These are phyloP conservation scores for Boleophthalmus pectinirostris DNA, from an alignment of 2,113 vertebrate species.

Conservation along the genomic window DNA sequence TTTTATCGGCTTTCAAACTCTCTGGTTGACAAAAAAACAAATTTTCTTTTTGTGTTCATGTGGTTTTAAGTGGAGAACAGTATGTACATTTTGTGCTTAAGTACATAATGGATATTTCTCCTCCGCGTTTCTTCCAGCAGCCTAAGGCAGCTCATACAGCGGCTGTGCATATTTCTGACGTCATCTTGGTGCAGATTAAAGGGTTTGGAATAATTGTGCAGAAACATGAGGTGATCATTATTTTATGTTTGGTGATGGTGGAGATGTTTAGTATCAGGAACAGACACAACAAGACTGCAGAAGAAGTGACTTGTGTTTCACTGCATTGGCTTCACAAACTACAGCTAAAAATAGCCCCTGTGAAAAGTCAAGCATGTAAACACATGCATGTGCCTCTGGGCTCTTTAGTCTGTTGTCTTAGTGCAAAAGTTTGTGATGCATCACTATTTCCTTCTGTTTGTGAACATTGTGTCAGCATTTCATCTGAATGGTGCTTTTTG, in stretches of 20 bases:
- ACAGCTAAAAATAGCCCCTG: conserved; percentile 59
- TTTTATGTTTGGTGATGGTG: neutral
- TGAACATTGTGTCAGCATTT: neutral
- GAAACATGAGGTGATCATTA: neutral
- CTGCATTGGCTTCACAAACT: conserved; percentile 50
- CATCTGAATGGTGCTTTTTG: neutral
- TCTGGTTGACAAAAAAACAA: neutral
- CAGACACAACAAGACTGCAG: too few species aligned
- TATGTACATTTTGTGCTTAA: neutral
- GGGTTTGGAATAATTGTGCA: neutral
- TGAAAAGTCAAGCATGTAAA: conserved; percentile 36
- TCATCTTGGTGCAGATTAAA: neutral
- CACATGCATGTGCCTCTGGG: conserved; percentile 41
- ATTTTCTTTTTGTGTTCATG: neutral
- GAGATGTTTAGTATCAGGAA: too few species aligned
- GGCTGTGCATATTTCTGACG: neutral
- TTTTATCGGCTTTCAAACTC: conserved; percentile 13
- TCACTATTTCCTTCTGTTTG: conserved; percentile 22
- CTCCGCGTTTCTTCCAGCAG: neutral
- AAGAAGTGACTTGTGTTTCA: conserved; percentile 22
- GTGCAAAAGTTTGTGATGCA: conserved; percentile 30
- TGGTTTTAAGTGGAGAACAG: neutral
- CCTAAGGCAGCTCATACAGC: neutral
- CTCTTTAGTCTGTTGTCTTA: conserved; percentile 32
- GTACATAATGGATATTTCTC: neutral